These are phyloP conservation scores for Chromis chromis DNA, from an alignment of 2,797 vertebrate genomes.

Conservation along the genomic window DNA sequence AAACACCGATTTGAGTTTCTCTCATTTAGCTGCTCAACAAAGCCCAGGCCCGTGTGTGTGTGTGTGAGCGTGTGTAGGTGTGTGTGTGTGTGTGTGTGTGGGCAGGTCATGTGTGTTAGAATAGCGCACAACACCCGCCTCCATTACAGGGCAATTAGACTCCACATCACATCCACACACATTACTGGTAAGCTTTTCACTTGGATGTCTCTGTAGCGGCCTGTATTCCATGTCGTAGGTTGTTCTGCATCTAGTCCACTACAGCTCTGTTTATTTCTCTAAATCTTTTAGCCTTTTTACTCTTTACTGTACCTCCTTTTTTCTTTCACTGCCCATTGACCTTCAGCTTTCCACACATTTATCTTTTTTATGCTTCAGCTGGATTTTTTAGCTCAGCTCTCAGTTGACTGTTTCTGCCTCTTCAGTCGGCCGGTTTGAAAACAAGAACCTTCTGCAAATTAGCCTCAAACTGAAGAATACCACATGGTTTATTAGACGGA, in stretches of 20 bases:
- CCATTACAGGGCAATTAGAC: conserved; percentile 61
- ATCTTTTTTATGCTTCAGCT: not conserved
- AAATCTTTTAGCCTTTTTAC: conserved; percentile 16
- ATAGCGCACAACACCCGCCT: conserved; percentile 65
- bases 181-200: conserved; percentile 13
- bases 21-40: conserved; percentile 36
- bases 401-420: not conserved
- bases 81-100: conserved; percentile 28
- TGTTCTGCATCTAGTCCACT: conserved; percentile 9
- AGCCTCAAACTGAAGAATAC: conserved; percentile 5
- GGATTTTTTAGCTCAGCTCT: not conserved
- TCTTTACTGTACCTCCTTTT: conserved; percentile 8
- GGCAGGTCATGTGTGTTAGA: conserved; percentile 40
- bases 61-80: conserved; percentile 36
- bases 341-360: conserved; percentile 13
- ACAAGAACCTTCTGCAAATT: conserved; percentile 17
- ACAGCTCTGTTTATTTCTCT: conserved; percentile 10
- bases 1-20: conserved; percentile 43
- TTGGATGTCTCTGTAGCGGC: conserved; percentile 17
- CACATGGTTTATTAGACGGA: conserved; percentile 6
- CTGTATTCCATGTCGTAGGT: conserved; percentile 5
- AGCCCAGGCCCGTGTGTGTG: conserved; percentile 19
- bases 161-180: conserved; percentile 47
- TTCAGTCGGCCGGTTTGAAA: conserved; percentile 17
- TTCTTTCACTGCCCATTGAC: conserved; percentile 15